phyloP scores from a whole-genome alignment of 2,888 invertebrate genomes.

The Didymodactylos carnosus region DNA sequence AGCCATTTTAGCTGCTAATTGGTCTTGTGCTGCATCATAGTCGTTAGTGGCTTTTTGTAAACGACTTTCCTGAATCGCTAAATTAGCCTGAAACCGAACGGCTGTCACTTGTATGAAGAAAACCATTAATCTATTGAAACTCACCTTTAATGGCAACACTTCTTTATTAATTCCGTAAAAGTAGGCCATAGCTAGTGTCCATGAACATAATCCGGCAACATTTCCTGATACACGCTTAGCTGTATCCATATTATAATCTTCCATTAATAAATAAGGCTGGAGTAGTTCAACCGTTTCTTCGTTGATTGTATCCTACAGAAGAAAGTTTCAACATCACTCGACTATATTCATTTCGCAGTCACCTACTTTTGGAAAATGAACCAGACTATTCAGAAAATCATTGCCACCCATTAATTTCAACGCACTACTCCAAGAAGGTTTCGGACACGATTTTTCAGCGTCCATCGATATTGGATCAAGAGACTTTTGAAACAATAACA shows the following conservation, averaged over 20 bases:
- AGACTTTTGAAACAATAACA: slow-evolving; percentile 72
- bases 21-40: slow-evolving; percentile 61
- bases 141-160: slow-evolving; percentile 66
- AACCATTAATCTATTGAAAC: too few relatives aligned
- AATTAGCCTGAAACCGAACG: too few relatives aligned
- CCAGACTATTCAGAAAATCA: slow-evolving; percentile 45
- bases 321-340: too few relatives aligned
- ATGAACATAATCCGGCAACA: slow-evolving; percentile 75
- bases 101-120: too few relatives aligned
- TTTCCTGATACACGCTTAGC: slow-evolving; percentile 86
- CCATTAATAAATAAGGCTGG: slow-evolving; percentile 72
- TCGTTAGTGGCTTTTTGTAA: slow-evolving; percentile 75
- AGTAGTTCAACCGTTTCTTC: slow-evolving; percentile 86
- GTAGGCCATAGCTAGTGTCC: slow-evolving; percentile 70
- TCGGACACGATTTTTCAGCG: slow-evolving; percentile 53
- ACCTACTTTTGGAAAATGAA: slow-evolving; percentile 32
- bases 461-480: slow-evolving; percentile 62
- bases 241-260: slow-evolving; percentile 87
- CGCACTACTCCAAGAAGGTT: slow-evolving; percentile 88
- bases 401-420: slow-evolving; percentile 89
- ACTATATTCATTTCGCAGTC: too few relatives aligned
- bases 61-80: slow-evolving; percentile 56
- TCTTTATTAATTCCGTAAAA: slow-evolving; percentile 59
- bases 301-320: slow-evolving; percentile 71
- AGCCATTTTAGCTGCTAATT: slow-evolving; percentile 69